Evolutionary conservation across 2,888 invertebrate genomes (phyloP).

Genomic region (Pandemis corylana): DNA sequence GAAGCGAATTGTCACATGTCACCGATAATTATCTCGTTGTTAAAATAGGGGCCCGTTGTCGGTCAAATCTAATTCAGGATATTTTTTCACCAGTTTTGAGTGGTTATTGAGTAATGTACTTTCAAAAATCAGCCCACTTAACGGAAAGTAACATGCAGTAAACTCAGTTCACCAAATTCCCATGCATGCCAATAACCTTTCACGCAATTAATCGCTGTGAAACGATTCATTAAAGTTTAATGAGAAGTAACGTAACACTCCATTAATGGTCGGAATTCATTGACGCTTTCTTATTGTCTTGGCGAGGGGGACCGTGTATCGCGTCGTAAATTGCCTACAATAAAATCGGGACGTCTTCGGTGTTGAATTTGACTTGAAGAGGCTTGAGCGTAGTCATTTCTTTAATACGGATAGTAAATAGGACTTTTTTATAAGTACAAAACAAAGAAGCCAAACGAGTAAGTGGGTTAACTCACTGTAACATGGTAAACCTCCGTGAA

Average conservation of each 20-base stretch:
- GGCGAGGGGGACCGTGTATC: constrained; percentile 76
- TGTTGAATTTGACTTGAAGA: constrained; percentile 15
- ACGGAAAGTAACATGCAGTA: too few species aligned
- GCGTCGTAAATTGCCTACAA: constrained; percentile 79
- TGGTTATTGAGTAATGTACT: too few species aligned
- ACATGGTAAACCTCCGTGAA: too few species aligned
- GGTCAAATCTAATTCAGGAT: too few species aligned
- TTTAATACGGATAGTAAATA: not conserved
- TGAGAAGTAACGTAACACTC: constrained; percentile 38
- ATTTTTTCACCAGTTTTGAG: too few species aligned
- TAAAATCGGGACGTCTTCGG: constrained; percentile 71
- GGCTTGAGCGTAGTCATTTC: constrained; percentile 4
- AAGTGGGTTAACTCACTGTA: too few species aligned
- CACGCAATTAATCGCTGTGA: constrained; percentile 28
- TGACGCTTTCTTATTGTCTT: constrained; percentile 72
- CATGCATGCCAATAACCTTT: not conserved
- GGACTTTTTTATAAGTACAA: too few species aligned
- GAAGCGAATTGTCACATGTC: too few species aligned
- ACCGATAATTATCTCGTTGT: too few species aligned
- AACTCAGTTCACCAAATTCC: constrained; percentile 10
- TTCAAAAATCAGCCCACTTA: too few species aligned
- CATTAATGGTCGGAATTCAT: constrained; percentile 62
- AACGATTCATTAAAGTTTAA: constrained; percentile 39
- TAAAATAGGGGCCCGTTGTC: too few species aligned
- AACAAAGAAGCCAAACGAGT: too few species aligned